phyloP scores from a whole-genome alignment of 2,888 invertebrate species.

The Agonopterix alstromeriana region DNA sequence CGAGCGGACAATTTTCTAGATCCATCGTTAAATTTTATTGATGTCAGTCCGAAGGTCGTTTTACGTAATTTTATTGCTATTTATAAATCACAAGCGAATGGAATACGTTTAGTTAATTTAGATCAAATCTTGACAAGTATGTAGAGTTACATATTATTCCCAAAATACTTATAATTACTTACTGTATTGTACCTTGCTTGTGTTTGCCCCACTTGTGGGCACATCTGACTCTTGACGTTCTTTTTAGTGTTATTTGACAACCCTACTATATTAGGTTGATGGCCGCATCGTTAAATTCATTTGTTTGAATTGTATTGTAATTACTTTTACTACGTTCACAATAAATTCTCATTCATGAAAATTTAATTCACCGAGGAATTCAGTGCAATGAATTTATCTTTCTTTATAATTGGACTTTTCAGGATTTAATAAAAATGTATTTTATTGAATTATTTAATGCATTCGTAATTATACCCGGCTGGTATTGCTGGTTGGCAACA shows the following conservation, averaged over 20 bases:
- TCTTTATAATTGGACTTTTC: too few species aligned
- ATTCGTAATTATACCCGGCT: too few species aligned
- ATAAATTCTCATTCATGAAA: constrained; percentile 6
- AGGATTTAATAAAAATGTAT: too few species aligned
- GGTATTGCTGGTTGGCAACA: too few species aligned
- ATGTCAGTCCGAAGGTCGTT: constrained; percentile 20
- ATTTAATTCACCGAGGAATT: neutral
- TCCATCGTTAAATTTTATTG: constrained; percentile 26
- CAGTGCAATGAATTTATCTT: too few species aligned
- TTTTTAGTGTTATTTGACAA: constrained; percentile 1
- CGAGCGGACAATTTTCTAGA: constrained; percentile 27
- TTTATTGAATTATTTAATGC: too few species aligned
- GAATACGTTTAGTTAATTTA: too few species aligned
- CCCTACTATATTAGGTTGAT: constrained; percentile 14
- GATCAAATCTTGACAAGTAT: too few species aligned
- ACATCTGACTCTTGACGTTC: neutral
- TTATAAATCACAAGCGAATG: neutral
- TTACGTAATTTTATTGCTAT: constrained; percentile 19
- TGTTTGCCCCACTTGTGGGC: too few species aligned
- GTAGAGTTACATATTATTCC: too few species aligned
- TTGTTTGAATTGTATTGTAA: constrained; percentile 14
- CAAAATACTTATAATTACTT: too few species aligned
- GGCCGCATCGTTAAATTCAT: constrained; percentile 12
- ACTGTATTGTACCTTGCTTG: too few species aligned
- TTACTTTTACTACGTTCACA: constrained; percentile 7